Base-by-base conservation (phyloP, 2,113 vertebrate genomes). In the Macquaria ambigua region DNA sequence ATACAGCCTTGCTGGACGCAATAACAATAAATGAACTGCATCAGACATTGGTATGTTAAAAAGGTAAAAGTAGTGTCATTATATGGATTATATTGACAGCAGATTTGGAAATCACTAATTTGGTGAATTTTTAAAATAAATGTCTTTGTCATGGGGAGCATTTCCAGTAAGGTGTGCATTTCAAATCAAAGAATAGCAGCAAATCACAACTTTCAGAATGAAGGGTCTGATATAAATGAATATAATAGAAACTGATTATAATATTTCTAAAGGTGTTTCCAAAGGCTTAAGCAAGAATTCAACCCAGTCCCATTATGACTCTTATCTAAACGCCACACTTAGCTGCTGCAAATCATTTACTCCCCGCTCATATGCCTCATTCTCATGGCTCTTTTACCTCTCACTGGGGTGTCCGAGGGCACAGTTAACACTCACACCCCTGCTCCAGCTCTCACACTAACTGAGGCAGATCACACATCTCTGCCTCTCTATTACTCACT, bases 331-430 rank as follows among this genome's bases (percentile, higher is more conserved):
- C 61, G 70, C 77, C 71, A 80, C 86, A 81, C 77, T 87, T 77
- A 81, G 72, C 86, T 86, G 50, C 79, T 81, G 84, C 77, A 91
- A 86, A 93, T 85, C 87, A 91, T 89, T 83, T 79, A 81, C 89
- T 81, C 89, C 75, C 64, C 11, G 67, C 89, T 87, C 87, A 31
- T 64, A 59, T 4, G 77, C 52, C 67, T 91, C 72, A 39, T 81
- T 90, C 88, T 89, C 90, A 81, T 84, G 83, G 89, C 87, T 89
- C 82, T 92, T 91, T 91, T 87, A 87, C 81, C 84, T 93, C 94
- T 89, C 90, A 80, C 88, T 20, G 82, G 93, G 92, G 91, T 67
- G 89, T 91, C 89, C 78, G 21, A 69, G 78, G 71, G 41, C 58
- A 79, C 83, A 86, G 90, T 90, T 92, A 91, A 93, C 89, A 87